phyloP scores from a whole-genome alignment of 2,113 vertebrate species.

The Lanius ludovicianus region DNA sequence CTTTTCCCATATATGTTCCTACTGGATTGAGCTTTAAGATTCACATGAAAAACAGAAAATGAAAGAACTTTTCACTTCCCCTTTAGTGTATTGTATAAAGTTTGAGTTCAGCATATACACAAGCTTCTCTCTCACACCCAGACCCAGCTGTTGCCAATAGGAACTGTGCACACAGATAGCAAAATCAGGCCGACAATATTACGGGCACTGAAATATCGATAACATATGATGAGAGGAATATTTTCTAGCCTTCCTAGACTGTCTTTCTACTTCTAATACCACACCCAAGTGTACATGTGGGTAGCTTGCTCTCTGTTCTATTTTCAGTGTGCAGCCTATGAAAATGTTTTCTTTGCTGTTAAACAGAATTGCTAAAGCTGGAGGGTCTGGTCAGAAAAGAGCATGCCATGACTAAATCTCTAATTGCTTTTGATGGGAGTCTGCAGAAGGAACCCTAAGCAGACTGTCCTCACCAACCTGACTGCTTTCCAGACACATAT shows the following conservation, averaged over 20 bases:
- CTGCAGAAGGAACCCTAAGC: background rate
- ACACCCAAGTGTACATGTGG: background rate
- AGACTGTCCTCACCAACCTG: background rate
- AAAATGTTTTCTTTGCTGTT: background rate
- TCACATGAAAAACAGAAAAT: background rate
- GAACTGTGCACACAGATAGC: background rate
- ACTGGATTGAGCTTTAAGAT: background rate
- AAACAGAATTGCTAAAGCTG: background rate
- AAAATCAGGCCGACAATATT: background rate
- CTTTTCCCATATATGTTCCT: background rate
- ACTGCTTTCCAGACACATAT: accelerated
- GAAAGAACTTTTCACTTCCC: background rate
- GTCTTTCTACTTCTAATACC: background rate
- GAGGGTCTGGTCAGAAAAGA: background rate
- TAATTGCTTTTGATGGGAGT: background rate
- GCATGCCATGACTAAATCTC: background rate
- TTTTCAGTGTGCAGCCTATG: background rate
- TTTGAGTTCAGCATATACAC: background rate
- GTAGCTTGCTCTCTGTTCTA: background rate
- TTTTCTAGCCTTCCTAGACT: background rate
- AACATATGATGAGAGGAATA: background rate
- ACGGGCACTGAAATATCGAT: background rate
- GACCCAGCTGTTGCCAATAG: background rate
- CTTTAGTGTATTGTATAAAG: background rate
- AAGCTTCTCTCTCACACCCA: background rate